Conservation (phyloP, 2,797 vertebrate genomes). For the Lithobates pipiens region DNA sequence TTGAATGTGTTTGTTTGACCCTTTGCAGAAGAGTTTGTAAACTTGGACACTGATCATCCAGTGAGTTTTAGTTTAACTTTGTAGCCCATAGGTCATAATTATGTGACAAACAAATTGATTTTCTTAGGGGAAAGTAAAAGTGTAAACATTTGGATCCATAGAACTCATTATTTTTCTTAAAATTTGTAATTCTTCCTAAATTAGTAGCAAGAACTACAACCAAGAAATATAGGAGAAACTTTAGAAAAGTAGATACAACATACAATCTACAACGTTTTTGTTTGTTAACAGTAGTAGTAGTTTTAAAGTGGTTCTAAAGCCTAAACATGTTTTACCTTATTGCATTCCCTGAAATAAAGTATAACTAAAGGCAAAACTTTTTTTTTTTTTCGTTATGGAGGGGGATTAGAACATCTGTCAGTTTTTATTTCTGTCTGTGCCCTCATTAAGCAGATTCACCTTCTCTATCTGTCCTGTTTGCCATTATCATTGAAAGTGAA, state of each 20-base stretch:
- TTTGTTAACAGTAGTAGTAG: too few relatives aligned
- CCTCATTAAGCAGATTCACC: too few relatives aligned
- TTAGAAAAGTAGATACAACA: background rate
- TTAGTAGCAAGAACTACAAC: background rate
- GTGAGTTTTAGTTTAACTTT: constrained; percentile 6
- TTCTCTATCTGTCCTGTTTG: too few relatives aligned
- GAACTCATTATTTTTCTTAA: background rate
- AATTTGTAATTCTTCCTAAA: background rate
- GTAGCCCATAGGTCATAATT: constrained; percentile 31
- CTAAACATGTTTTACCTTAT: too few relatives aligned
- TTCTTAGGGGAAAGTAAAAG: background rate
- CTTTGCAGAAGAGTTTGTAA: constrained; percentile 32
- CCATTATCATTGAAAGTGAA: too few relatives aligned
- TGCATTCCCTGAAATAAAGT: too few relatives aligned
- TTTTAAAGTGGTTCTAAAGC: too few relatives aligned
- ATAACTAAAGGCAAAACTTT: too few relatives aligned
- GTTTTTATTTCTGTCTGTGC: too few relatives aligned
- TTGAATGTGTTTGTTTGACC: constrained; percentile 46
- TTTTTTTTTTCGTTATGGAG: too few relatives aligned
- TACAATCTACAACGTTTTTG: too few relatives aligned
- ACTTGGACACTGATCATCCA: constrained; percentile 23
- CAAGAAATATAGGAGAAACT: background rate
- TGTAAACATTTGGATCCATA: background rate
- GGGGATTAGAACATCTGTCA: too few relatives aligned
- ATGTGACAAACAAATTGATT: constrained; percentile 3